Base-by-base conservation (phyloP, 2,797 vertebrate species). In the Valencia hispanica region DNA sequence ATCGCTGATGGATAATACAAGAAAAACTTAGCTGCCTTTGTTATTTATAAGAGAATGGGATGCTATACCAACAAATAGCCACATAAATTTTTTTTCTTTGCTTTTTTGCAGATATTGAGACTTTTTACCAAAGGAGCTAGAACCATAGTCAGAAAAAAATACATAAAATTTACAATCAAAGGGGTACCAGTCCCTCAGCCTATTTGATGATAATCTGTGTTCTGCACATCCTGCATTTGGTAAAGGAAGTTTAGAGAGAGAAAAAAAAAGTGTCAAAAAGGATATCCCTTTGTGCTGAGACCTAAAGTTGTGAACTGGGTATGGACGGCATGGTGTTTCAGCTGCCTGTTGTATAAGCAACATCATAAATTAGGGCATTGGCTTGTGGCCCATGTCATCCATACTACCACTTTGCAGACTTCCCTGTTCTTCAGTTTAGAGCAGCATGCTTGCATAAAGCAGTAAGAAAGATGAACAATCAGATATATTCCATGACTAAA, bases 21-120 rank as follows among this genome's bases (percentile, higher is more conserved):
- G 51, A 10, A 34, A 30, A 66, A 5, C 50, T 77, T 27, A 9
- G 53, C 3, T 70, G 72, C 79, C 72, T 43, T 4, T 53, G 68
- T 87, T 93, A 91, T 91, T 88, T 80, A 88, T 87, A 79, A 50
- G 14, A 91, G 86, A 92, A 88, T 89, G 68, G 78, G 30, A 0
- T 27, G 47, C 1, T 70, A 74, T 47, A 18, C 53, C 53, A 78
- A 36, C 47, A 47, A 68, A 45, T 39, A 65, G 47, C 27, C 50
- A 5, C 4, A 10, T 17, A 20, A 4, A 30, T 45, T 36, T 2
- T 12, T n/a, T 75, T 32, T 14, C 11, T n/a, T n/a, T 22, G 11
- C 3, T 4, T 5, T 53, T 5, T 30, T 75, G 8, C 9, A 18
- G 5, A 70, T 11, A 10, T 10, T 12, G 3, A 68, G 9, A 22